Evolutionary conservation across 2,888 invertebrate genomes (phyloP).

Genomic region (Crioceris asparagi): DNA sequence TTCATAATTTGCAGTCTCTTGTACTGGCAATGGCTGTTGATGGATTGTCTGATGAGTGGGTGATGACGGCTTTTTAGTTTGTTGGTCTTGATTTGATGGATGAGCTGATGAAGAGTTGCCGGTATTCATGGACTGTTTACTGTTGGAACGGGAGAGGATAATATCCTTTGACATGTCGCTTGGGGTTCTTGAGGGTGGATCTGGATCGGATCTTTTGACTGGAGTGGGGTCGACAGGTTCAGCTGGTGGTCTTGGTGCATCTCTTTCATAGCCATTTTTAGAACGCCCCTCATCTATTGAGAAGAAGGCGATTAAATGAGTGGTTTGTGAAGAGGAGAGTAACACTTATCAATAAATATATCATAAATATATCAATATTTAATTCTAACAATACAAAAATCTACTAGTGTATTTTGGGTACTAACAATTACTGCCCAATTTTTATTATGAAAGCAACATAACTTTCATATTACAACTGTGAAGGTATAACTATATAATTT

Average conservation of each 20-base stretch:
- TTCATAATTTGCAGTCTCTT: not conserved
- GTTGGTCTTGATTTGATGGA: not conserved
- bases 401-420: too few species aligned
- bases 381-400: too few species aligned
- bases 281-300: slow-evolving; percentile 27
- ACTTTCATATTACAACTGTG: too few species aligned
- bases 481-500: too few species aligned
- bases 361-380: too few species aligned
- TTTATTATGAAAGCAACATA: too few species aligned
- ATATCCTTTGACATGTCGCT: too few species aligned
- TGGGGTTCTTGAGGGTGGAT: slow-evolving; percentile 1
- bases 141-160: slow-evolving; percentile 1
- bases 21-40: not conserved
- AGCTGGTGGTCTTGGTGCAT: slow-evolving; percentile 21
- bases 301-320: not conserved
- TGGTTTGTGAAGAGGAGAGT: too few species aligned
- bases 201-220: slow-evolving; percentile 6
- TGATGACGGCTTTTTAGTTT: too few species aligned
- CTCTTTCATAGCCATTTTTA: slow-evolving; percentile 27
- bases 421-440: too few species aligned
- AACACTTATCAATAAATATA: too few species aligned
- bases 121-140: not conserved
- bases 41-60: not conserved
- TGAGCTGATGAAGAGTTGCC: not conserved
- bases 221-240: slow-evolving; percentile 13